Evolutionary conservation across 2,888 invertebrate species (phyloP), one percentile per base, ranked within the genome.

Genomic region (Drosophila anomalipes): DNA sequence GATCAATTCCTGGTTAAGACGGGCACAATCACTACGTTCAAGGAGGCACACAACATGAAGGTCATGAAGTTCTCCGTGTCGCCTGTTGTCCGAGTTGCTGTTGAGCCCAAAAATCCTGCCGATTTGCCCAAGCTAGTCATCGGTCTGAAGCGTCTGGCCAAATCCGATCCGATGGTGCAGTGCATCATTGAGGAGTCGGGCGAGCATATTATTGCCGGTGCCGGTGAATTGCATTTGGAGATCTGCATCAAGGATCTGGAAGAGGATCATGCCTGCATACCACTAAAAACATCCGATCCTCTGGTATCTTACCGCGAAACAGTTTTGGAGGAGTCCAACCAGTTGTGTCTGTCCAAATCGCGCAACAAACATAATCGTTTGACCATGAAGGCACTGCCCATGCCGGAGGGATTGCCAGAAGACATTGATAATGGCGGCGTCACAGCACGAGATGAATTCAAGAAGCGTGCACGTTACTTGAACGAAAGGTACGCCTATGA

Each of bases 21-120:
- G 81, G 99, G 99, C 92, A 99, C 99, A 91, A 99, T 99, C 93
- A 97, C 98, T 86, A 99, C 99, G 33, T 99, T 95, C 95, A 99
- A 99, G 95, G 98, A 99, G 92, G 99, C 99, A 12, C 99, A 99
- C 95, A 99, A 99, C 96, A 97, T 99, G 97, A 96, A 96, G 95
- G 98, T 99, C 88, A 99, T 99, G 99, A 99, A 99, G 94, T 99
- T 99, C 97, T 98, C 98, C 90, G 99, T 99, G 58, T 99, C 99
- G 4, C 99, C 99, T 82, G 99, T 99, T 74, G 99, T 99, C 93
- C 97, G 99, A 93, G 98, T 99, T 35, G 99, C 99, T 89, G 99
- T 99, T 4, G 99, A 99, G 94, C 99, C 99, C 91, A 99, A 99
- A 95, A 99, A 99, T 94, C 98, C 99, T 28, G 98, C 99, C 65